Conservation (phyloP, 2,113 vertebrate species). For the Amblyopsis rosae region DNA sequence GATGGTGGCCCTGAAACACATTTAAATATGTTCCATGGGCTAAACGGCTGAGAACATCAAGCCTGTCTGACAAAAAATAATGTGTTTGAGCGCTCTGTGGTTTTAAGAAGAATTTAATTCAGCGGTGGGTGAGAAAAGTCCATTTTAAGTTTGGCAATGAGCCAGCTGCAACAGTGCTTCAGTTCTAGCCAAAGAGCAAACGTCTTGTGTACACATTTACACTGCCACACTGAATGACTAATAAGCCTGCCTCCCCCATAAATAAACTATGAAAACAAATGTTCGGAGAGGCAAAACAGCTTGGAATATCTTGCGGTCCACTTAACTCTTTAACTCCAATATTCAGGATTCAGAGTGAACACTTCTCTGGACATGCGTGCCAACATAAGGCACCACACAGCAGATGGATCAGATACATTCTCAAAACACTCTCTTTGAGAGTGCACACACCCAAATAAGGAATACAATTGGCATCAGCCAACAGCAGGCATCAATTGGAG, state of each 20-base stretch:
- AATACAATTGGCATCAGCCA: constrained; percentile 5
- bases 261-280: constrained; percentile 68
- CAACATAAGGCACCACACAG: too few relatives aligned
- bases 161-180: constrained; percentile 33
- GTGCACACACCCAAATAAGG: not conserved
- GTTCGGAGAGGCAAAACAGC: constrained; percentile 27
- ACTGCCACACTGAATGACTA: constrained; percentile 59
- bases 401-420: too few relatives aligned
- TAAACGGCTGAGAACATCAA: not conserved
- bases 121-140: too few relatives aligned
- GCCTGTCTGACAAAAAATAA: constrained; percentile 12
- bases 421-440: not conserved
- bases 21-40: not conserved
- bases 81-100: constrained; percentile 18
- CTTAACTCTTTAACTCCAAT: constrained; percentile 8
- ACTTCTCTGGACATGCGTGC: not conserved
- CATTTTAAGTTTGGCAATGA: constrained; percentile 18
- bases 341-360: constrained; percentile 7
- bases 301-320: constrained; percentile 36
- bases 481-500: not conserved
- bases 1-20: not conserved
- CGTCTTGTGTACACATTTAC: constrained; percentile 57
- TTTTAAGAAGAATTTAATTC: not conserved
- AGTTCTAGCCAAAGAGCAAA: constrained; percentile 53
- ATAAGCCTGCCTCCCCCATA: constrained; percentile 49